Evolutionary conservation across 2,888 invertebrate species (phyloP).

Genomic region (Tetropium fuscum): DNA sequence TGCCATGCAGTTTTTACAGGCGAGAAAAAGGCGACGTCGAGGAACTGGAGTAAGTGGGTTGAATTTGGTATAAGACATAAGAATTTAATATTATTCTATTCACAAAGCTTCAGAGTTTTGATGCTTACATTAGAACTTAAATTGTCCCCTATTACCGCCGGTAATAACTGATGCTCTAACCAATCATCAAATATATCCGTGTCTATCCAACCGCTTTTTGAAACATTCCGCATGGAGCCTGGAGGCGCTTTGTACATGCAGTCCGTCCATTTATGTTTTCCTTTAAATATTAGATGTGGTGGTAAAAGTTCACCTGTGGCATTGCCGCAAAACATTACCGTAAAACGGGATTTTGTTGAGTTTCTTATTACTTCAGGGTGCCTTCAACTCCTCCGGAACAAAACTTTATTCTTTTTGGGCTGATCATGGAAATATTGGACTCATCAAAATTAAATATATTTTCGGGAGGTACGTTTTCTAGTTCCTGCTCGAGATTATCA

Average conservation of each 20-base stretch:
- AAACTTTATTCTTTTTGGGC: constrained; percentile 49
- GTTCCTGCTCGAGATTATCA: constrained; percentile 4
- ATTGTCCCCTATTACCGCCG: constrained; percentile 7
- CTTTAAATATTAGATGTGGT: constrained; percentile 47
- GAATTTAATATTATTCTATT: constrained; percentile 13
- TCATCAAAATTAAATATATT: constrained; percentile 6
- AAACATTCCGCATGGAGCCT: constrained; percentile 2
- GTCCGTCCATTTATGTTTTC: constrained; percentile 16
- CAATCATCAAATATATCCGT: constrained; percentile 18
- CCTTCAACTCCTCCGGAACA: constrained; percentile 49
- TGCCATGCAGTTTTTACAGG: neutral
- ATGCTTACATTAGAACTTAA: neutral
- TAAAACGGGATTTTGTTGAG: constrained; percentile 49
- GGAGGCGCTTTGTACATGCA: constrained; percentile 1
- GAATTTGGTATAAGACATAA: constrained; percentile 8
- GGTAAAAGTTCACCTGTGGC: constrained; percentile 54
- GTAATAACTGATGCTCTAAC: constrained; percentile 8
- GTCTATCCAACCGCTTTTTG: constrained; percentile 16
- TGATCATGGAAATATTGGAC: constrained; percentile 38
- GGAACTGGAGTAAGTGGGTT: neutral
- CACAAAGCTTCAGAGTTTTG: constrained; percentile 15
- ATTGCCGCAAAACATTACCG: constrained; percentile 56
- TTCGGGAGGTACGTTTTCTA: neutral
- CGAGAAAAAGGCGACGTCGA: neutral
- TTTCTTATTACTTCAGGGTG: constrained; percentile 56